Percentiles rank a stretch among this genome's conserved stretches.
These are phyloP conservation scores for Drosophila subquinaria DNA, from an alignment of 2,888 invertebrate species.

Conservation along the genomic window DNA sequence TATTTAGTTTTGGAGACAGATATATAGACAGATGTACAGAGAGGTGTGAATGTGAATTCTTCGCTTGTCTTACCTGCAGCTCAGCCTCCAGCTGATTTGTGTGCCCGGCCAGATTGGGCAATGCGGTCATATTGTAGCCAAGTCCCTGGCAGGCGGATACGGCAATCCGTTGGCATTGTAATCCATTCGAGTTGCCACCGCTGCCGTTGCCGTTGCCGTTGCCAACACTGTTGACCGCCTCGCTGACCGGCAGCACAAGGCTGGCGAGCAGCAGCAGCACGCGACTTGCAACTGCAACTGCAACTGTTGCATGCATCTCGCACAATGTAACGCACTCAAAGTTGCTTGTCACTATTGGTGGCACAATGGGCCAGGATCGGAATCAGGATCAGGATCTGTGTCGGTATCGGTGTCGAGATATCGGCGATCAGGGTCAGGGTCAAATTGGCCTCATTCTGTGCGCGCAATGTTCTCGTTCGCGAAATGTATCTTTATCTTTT, in stretches of 20 bases:
- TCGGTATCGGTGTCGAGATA: constrained; percentile 1
- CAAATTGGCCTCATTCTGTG: constrained; percentile 46
- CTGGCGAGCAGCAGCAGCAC: constrained; percentile 22
- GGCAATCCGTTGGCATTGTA: constrained; percentile 92
- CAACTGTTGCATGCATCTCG: constrained; percentile 9
- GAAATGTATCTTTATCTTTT: constrained; percentile 6
- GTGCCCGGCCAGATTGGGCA: constrained; percentile 95
- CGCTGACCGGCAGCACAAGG: constrained; percentile 17
- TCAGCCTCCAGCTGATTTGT: constrained; percentile 93
- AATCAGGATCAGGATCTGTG: background rate
- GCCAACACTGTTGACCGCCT: constrained; percentile 13
- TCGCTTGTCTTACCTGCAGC: constrained; percentile 88
- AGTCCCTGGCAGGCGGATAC: constrained; percentile 93
- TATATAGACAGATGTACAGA: background rate
- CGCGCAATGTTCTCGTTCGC: constrained; percentile 33
- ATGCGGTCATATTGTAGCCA: constrained; percentile 93
- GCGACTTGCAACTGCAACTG: constrained; percentile 17
- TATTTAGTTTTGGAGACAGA: constrained; percentile 10
- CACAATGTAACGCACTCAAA: background rate
- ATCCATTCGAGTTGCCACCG: constrained; percentile 78
- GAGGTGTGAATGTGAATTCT: background rate
- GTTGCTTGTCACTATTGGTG: constrained; percentile 6
- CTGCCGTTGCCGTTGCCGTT: constrained; percentile 31
- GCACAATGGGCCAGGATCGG: background rate
- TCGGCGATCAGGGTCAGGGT: constrained; percentile 28